Base-by-base conservation (phyloP, 2,888 invertebrate species). In the Petrophora chlorosata region DNA sequence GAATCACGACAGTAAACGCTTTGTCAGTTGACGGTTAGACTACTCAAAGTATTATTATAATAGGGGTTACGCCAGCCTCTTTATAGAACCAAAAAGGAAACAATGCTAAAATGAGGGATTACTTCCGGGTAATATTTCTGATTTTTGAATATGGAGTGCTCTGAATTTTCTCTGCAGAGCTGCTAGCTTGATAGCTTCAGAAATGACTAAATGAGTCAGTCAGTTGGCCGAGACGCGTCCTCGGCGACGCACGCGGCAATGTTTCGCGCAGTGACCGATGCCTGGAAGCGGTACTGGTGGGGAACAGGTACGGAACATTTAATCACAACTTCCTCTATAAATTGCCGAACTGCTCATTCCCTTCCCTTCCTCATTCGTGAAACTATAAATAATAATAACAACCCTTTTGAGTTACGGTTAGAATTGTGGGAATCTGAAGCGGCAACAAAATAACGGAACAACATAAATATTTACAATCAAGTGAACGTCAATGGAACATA, bases 241-340 rank as follows among this genome's bases (percentile, higher is more conserved):
- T 71, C 67, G 74, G 76, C 66, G 75, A 59, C 78, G 80, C 79
- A 85, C 88, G 89, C 69, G 61, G 59, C 64, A 42, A 89, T 89
- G 89, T 86, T 90, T 53, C 90, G 90, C 68, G 82, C 84, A 53
- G 83, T 90, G 58, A 73, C 83, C 43, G 87, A 88, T 65, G 71
- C 83, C 60, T 90, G 90, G 90, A 89, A 88, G 70, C 82, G 84
- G 61, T 90, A 85, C 67, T 90, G 89, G 89, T 89, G 89, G 88
- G 90, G 90, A 69, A 82, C 88, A 88, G 90, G 90, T 90, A 87
- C 79, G 84, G 78, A 83, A 82, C 75, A 61, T 76, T 67, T 72
- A 76, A 84, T 83, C 72, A 79, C 65, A 58, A 77, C 78, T 74
- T 82, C 82, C 82, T 82, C 77, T 74, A 76, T 80, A 77, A 75